phyloP scores from a whole-genome alignment of 2,888 invertebrate species.

The Dastarcus helophoroides region DNA sequence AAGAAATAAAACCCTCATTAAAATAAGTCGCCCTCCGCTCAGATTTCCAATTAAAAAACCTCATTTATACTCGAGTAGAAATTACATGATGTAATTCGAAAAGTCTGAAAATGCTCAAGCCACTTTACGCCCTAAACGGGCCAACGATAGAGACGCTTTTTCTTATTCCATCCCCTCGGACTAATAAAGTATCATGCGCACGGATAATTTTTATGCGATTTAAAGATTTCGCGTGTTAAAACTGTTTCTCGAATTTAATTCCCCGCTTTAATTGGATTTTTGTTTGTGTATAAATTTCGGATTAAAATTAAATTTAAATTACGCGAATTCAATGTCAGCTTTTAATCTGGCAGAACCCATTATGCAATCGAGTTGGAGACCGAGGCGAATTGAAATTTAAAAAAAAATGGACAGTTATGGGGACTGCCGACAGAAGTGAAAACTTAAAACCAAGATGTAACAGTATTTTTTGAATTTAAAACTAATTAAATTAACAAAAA shows the following conservation, averaged over 20 bases:
- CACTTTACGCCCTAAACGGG: conserved; percentile 27
- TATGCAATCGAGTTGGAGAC: conserved; percentile 1
- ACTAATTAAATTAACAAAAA: too few species aligned
- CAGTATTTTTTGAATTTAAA: too few species aligned
- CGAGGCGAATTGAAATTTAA: too few species aligned
- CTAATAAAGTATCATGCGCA: conserved; percentile 38
- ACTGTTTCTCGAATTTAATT: conserved; percentile 37
- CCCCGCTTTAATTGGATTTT: conserved; percentile 37
- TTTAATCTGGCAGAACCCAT: conserved; percentile 2
- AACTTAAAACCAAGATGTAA: too few species aligned
- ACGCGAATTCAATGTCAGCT: conserved; percentile 20
- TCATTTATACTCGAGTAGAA: conserved; percentile 37
- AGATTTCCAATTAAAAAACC: conserved; percentile 39
- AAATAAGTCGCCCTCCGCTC: conserved; percentile 20
- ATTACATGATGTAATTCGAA: conserved; percentile 38
- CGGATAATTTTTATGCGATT: conserved; percentile 39
- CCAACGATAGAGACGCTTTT: conserved; percentile 23
- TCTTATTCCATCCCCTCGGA: conserved; percentile 22
- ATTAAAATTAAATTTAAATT: conserved; percentile 31
- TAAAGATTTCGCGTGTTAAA: conserved; percentile 37
- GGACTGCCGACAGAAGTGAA: too few species aligned
- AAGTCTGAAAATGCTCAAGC: conserved; percentile 24
- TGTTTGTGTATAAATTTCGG: conserved; percentile 31
- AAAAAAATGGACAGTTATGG: too few species aligned
- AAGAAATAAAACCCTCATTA: conserved; percentile 10